Evolutionary conservation across 2,888 invertebrate genomes (phyloP).

Genomic region (Mellilla xanthometata): DNA sequence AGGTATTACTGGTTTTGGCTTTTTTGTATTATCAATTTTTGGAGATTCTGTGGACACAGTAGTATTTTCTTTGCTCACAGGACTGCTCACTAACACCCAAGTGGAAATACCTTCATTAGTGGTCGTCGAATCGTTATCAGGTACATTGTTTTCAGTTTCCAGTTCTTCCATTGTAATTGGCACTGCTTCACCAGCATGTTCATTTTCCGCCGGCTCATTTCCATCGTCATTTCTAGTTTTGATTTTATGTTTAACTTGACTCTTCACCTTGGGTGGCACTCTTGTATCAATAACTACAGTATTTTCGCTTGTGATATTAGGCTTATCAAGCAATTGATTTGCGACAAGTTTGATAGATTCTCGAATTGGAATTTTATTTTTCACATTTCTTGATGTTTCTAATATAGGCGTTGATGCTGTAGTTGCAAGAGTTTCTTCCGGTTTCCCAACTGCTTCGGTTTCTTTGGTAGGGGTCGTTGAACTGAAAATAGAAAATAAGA

Average conservation of each 20-base stretch:
- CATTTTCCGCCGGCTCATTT: slow-evolving; percentile 63
- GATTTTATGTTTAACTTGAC: slow-evolving; percentile 71
- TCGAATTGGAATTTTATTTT: slow-evolving; percentile 70
- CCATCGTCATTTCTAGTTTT: slow-evolving; percentile 67
- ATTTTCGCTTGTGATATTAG: slow-evolving; percentile 49
- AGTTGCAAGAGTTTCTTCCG: slow-evolving; percentile 23
- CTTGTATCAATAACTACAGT: slow-evolving; percentile 81
- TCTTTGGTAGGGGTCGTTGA: slow-evolving; percentile 24
- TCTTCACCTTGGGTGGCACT: slow-evolving; percentile 85
- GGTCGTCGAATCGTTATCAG: slow-evolving; percentile 70
- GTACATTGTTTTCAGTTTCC: slow-evolving; percentile 78
- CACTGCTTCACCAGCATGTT: slow-evolving; percentile 86
- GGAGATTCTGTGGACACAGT: slow-evolving; percentile 65
- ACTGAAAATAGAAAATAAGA: slow-evolving; percentile 37
- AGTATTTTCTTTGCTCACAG: slow-evolving; percentile 51
- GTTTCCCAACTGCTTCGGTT: slow-evolving; percentile 22
- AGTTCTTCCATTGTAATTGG: slow-evolving; percentile 85
- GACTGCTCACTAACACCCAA: slow-evolving; percentile 87
- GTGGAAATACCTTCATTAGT: slow-evolving; percentile 88
- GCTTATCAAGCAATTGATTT: slow-evolving; percentile 79
- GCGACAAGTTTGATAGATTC: slow-evolving; percentile 83
- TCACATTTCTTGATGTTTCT: slow-evolving; percentile 58
- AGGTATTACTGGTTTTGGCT: slow-evolving; percentile 52
- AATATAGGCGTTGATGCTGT: slow-evolving; percentile 29
- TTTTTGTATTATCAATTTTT: slow-evolving; percentile 60